phyloP scores from a whole-genome alignment of 1,140 invertebrate genomes.

The Papilio polytes region DNA sequence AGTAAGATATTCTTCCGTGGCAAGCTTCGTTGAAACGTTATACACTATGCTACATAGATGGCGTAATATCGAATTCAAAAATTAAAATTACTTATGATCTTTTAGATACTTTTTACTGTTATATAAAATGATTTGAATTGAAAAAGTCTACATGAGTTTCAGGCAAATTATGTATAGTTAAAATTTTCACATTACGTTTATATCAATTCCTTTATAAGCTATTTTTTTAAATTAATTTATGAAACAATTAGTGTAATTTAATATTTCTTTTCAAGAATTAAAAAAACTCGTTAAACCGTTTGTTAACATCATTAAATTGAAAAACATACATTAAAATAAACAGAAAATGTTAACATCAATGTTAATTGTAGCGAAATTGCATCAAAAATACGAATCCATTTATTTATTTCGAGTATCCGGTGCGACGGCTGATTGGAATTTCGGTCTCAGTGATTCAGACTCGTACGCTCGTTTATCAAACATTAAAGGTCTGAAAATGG shows the following conservation, averaged over 20 bases:
- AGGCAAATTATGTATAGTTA: no score
- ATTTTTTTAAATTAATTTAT: no score
- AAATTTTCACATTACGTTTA: no score
- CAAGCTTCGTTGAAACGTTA: not conserved
- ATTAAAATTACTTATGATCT: not conserved
- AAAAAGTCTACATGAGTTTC: no score
- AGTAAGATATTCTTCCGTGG: no score
- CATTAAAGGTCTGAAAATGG: conserved; percentile 25
- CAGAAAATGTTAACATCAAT: not conserved
- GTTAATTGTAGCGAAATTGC: not conserved
- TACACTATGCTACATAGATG: not conserved
- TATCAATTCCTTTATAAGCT: no score
- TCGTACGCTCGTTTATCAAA: conserved; percentile 15
- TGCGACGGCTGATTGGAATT: conserved; percentile 14
- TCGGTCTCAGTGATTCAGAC: conserved; percentile 13
- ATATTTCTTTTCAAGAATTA: no score
- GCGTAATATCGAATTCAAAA: not conserved
- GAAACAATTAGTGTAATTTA: no score
- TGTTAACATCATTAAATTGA: not conserved
- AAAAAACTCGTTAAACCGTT: not conserved
- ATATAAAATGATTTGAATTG: no score
- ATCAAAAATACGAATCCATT: conserved; percentile 7
- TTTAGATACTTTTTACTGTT: no score
- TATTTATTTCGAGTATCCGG: conserved; percentile 19
- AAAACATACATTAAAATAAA: conserved; percentile 10